Base-by-base conservation (phyloP, 2,797 vertebrate genomes). In the Meda fulgida region DNA sequence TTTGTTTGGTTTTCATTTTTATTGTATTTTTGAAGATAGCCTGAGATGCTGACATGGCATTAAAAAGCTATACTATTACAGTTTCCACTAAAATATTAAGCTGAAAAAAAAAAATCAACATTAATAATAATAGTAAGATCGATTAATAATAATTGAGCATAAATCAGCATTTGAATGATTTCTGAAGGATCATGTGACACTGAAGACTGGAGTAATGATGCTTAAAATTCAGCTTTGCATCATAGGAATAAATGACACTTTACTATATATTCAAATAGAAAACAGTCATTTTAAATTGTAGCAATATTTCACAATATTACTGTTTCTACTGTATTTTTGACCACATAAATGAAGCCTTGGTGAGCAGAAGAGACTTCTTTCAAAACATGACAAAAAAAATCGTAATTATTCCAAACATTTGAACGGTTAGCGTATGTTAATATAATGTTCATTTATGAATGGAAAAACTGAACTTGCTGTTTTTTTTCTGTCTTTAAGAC, bases 401-500 rank as follows among this genome's bases (percentile, higher is more conserved):
- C 14, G 7, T 21, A 5, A 13, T 13, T 60, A 60, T 60, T 60
- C 19, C 4, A 2, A 38, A 11, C 5, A 9, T 34, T 51, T 13
- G 0, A 73, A 43, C 18, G 7, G 7, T 18, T 53, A 53, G 9
- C 23, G 19, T 10, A 51, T 51, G 43, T 31, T 48, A 31, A 73
- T 11, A 21, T 21, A 21, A 7, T 55, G 16, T 6, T 53, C 8
- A 11, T 9, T 81, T 31, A 14, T 51, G 10, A 55, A 14, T 77
- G 23, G 34, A 43, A 63, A 7, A 78, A 19, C 14, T 19, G 21
- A 70, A 43, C 0, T n/a, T 80, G 23, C 23, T 36, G 8, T 34
- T 40, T 55, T 51, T 55, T 51, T 51, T 23, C 63, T 46, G n/a
- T 53, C 13, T 8, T 89, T 18, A 77, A 95, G 94, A 93, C 93